Conservation (phyloP, 2,797 vertebrate species). For the Petrocephalus schoutedeni region DNA sequence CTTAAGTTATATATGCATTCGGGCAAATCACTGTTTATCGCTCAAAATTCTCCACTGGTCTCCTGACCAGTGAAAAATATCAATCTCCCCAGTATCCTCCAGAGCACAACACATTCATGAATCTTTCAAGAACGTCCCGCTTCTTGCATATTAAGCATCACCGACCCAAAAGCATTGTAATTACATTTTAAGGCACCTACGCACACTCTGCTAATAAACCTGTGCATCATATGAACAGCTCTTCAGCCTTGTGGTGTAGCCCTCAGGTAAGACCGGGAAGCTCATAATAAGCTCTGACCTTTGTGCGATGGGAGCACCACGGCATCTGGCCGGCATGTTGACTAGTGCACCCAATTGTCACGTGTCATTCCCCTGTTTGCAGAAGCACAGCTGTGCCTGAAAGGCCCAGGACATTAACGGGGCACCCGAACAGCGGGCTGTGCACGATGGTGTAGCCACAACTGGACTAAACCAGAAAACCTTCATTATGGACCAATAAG, state of each 20-base stretch:
- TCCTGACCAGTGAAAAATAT: constrained; percentile 13
- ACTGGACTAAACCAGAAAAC: neutral
- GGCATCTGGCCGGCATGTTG: neutral
- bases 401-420: neutral
- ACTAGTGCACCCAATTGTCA: neutral
- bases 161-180: constrained; percentile 31
- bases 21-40: constrained; percentile 32
- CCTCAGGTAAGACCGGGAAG: neutral
- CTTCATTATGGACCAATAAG: neutral
- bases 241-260: constrained; percentile 43
- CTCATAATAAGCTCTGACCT: neutral
- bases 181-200: constrained; percentile 44
- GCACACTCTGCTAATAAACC: neutral
- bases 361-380: neutral
- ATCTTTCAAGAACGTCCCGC: constrained; percentile 30
- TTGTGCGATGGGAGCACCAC: neutral
- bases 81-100: constrained; percentile 24
- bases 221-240: constrained; percentile 40
- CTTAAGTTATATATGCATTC: neutral
- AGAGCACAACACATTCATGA: constrained; percentile 18
- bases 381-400: neutral
- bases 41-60: constrained; percentile 12
- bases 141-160: constrained; percentile 26
- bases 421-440: neutral
- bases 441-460: neutral